Percentiles rank a stretch among this genome's conserved stretches.
Conservation (phyloP, 2,888 invertebrate genomes). For the Prenolepis imparis region DNA sequence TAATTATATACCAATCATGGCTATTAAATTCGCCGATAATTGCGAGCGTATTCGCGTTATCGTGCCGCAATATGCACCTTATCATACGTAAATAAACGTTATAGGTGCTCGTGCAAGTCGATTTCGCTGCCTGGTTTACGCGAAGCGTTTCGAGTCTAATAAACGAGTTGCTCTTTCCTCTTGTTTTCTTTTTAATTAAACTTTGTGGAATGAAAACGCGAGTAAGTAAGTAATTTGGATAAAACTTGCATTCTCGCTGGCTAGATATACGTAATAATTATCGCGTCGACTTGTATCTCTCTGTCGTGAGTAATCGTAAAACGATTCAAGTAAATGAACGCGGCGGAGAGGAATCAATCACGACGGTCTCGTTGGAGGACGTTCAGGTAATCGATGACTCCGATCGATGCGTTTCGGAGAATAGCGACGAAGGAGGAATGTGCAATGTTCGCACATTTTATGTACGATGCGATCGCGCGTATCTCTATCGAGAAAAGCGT, state of each 20-base stretch:
- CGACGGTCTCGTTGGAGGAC: not conserved
- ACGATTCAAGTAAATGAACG: not conserved
- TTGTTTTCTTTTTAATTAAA: not conserved
- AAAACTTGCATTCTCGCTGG: not conserved
- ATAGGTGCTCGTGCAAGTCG: not conserved
- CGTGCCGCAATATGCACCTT: not conserved
- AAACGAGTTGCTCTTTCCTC: not conserved
- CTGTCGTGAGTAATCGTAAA: not conserved
- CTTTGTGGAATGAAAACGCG: not conserved
- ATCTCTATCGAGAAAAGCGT: not conserved
- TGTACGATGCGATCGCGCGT: not conserved
- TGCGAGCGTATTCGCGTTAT: not conserved
- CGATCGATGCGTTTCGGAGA: not conserved
- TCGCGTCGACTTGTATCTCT: not conserved
- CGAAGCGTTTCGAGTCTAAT: not conserved
- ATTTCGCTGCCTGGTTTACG: not conserved
- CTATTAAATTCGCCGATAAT: not conserved
- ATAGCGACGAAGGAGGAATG: not conserved
- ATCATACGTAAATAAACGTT: conserved; percentile 40
- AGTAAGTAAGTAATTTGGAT: not conserved
- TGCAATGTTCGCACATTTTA: not conserved
- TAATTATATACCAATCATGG: not conserved
- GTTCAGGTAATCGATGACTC: not conserved
- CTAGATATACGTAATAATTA: too few relatives aligned
- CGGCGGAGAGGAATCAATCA: not conserved